phyloP scores from a whole-genome alignment of 2,888 invertebrate genomes.

The Macrosiphum euphorbiae region DNA sequence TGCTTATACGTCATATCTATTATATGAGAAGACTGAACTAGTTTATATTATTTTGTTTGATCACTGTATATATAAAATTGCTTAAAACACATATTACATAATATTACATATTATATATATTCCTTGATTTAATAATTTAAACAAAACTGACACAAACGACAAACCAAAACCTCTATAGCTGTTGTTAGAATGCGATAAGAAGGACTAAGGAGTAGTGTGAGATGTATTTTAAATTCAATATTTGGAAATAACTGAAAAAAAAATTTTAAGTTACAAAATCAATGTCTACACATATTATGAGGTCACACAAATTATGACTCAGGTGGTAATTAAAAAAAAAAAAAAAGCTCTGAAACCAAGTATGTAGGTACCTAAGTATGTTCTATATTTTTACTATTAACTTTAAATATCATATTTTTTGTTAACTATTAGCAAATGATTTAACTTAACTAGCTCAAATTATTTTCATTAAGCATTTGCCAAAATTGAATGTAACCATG shows the following conservation, averaged over 20 bases:
- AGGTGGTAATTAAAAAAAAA: no score
- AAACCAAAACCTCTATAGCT: no score
- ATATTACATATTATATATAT: not conserved
- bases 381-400: not conserved
- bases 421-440: not conserved
- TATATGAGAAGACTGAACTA: not conserved
- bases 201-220: not conserved
- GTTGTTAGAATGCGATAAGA: not conserved
- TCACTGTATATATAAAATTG: not conserved
- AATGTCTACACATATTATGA: not conserved
- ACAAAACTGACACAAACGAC: no score
- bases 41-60: not conserved
- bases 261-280: not conserved
- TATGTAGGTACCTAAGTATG: not conserved
- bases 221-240: not conserved
- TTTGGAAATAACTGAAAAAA: not conserved
- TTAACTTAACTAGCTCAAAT: not conserved
- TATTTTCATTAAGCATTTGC: not conserved
- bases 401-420: not conserved
- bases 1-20: not conserved
- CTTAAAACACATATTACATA: not conserved
- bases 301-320: no score
- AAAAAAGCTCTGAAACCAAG: not conserved
- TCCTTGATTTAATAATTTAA: not conserved
- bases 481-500: not conserved